Evolutionary conservation across 2,113 vertebrate genomes (phyloP), one percentile per base, ranked within the genome.

Genomic region (Turnix velox): DNA sequence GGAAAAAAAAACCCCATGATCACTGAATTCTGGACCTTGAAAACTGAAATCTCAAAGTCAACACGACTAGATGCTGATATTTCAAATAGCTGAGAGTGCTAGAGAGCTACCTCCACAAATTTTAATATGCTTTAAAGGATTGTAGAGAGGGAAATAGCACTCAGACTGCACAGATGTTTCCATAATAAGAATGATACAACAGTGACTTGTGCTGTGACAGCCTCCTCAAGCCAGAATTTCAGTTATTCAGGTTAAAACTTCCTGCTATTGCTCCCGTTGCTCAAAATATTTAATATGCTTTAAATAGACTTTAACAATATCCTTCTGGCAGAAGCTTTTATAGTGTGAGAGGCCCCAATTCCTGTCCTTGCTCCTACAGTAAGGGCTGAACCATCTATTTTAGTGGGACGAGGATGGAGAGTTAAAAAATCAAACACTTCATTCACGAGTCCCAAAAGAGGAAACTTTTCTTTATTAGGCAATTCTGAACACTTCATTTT

Each of bases 151-250:
- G 74, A 91, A 87, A 78, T 4, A 28, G 49, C 35, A 35, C 30
- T 52, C 40, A 45, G 48, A 52, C n/a, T 61, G 73, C 33, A 49
- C 18, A 2, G 45, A 31, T 3, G 37, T 79, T 93, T 75, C 62
- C 61, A 30, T 45, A 52, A 67, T 1, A n/a, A 94, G 87, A 84
- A 63, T 65, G 51, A 58, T n/a, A n/a, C 87, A 94, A 92, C 74
- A 95, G 92, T 89, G 94, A 92, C 93, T 95, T 85, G 81, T 91
- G 82, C 84, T 73, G 81, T 82, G 67, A 82, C 93, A 84, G 58
- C n/a, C 54, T 43, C 62, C 77, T 93, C 84, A 87, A 67, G 66
- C 39, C 58, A 79, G 27, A 5, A 0, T 5, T 43, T 22, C 23
- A 6, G 9, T 68, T 81, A 55, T 14, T 69, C 72, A 62, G 49